These are phyloP conservation scores for Euschistus heros DNA, from an alignment of 1,140 invertebrate genomes.

Conservation along the genomic window DNA sequence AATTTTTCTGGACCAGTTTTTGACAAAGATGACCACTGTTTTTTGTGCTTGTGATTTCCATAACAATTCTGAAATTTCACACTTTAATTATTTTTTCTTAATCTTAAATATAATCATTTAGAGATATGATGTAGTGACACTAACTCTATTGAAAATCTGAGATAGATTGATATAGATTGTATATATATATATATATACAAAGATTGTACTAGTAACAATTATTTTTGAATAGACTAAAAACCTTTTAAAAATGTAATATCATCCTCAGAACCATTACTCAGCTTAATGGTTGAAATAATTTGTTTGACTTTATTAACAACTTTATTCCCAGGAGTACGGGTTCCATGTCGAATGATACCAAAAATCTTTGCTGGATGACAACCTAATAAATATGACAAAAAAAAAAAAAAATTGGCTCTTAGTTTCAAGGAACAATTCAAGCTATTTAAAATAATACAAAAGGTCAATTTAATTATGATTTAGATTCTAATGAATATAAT, in stretches of 20 bases:
- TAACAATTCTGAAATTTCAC: conserved; percentile 35
- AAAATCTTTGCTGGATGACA: conserved; percentile 50
- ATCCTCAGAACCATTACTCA: conserved; percentile 27
- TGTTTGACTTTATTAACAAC: conserved; percentile 40
- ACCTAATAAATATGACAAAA: conserved; percentile 36
- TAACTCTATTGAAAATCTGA: conserved; percentile 22
- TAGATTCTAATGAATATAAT: too few species aligned
- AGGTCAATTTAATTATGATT: too few species aligned
- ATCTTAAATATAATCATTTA: conserved; percentile 9
- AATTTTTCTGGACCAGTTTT: conserved; percentile 26
- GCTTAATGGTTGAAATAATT: conserved; percentile 30
- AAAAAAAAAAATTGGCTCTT: too few species aligned
- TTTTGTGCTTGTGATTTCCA: conserved; percentile 2
- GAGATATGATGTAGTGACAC: conserved; percentile 9
- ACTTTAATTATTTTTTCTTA: conserved; percentile 30
- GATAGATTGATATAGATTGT: too few species aligned
- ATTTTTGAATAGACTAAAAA: too few species aligned
- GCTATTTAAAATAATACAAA: too few species aligned
- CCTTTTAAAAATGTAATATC: conserved; percentile 20
- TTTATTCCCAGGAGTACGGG: conserved; percentile 47
- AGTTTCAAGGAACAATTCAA: too few species aligned
- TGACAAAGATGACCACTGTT: conserved; percentile 42
- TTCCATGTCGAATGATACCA: conserved; percentile 55
- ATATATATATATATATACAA: too few species aligned
- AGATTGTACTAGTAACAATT: too few species aligned